Evolutionary conservation across 1,140 invertebrate genomes (phyloP), one percentile per base, ranked within the genome.

Genomic region (Ceratina japonica): DNA sequence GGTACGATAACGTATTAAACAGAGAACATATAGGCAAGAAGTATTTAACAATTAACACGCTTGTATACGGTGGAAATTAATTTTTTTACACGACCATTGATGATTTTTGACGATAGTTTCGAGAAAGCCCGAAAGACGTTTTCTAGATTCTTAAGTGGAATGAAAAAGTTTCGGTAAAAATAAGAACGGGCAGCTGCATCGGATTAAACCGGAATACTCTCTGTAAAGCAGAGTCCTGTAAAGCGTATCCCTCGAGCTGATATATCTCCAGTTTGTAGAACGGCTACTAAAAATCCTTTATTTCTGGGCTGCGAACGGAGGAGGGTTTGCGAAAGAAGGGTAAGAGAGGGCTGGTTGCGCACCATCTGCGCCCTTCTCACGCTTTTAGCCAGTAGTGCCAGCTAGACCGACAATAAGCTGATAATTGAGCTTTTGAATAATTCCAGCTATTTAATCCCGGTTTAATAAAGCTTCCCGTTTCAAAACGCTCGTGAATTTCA

Each of bases 381-480:
- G 86, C 81, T 75, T 84, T 86, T 79, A 80, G 79, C 85, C 80
- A 79, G 80, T 84, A 83, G 83, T 86, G 87, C 80, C 83, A 90
- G 83, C 86, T 86, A 86, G 86, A 90, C 85, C 88, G 88, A 90
- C 89, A 87, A 87, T 91, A 91, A 91, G 89, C 90, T 90, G 90
- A 90, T 91, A 90, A 91, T 91, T 91, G 87, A 89, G 89, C 88
- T 90, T 90, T 88, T 89, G 88, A 90, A 90, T 91, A 90, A 90
- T 90, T 91, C 89, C 79, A 75, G 86, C 80, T 81, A 87, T 88
- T 87, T 88, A 89, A 88, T 90, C 87, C 84, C 56, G 83, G 83
- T 75, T 83, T 82, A 86, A 85, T 82, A 86, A 86, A 83, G 80
- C 80, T 79, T 86, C 71, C 73, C 74, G 74, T 82, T 86, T 81